A percentile compares a stretch with the other conserved stretches of the same genome.
Evolutionary conservation across 2,113 vertebrate species (phyloP).

Genomic region (Misgurnus mizolepis): DNA sequence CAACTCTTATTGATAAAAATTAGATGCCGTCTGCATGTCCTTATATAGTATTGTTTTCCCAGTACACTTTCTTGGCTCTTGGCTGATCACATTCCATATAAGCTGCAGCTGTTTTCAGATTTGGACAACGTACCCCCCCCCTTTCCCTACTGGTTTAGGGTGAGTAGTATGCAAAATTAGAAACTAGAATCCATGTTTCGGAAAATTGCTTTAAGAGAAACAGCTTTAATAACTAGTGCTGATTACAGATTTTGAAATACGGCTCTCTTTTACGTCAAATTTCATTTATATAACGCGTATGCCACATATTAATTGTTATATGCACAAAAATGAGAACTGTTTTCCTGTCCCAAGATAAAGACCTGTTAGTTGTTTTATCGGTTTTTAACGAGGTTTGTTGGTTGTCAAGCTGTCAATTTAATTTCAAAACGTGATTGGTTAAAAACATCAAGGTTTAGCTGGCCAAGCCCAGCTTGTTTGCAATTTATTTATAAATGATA

Average conservation of each 20-base stretch:
- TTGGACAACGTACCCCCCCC: slow-evolving; percentile 28
- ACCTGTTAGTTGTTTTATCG: too few relatives aligned
- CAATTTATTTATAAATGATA: background rate
- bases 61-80: slow-evolving; percentile 74
- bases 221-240: background rate
- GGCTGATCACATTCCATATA: slow-evolving; percentile 80
- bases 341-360: too few relatives aligned
- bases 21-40: slow-evolving; percentile 83
- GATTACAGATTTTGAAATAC: background rate
- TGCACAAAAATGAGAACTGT: background rate
- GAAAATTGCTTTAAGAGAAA: background rate
- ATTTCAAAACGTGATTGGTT: too few relatives aligned
- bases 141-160: slow-evolving; percentile 21
- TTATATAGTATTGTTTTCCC: slow-evolving; percentile 86
- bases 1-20: slow-evolving; percentile 82
- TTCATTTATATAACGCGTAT: too few relatives aligned
- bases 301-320: too few relatives aligned
- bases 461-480: background rate
- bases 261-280: background rate
- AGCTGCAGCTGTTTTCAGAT: slow-evolving; percentile 76
- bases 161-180: background rate
- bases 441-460: too few relatives aligned
- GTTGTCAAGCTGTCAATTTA: too few relatives aligned
- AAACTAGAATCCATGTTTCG: background rate
- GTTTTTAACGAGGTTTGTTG: too few relatives aligned